Conservation (phyloP, 2,888 invertebrate genomes). For the Caenorhabditis auriculariae region DNA sequence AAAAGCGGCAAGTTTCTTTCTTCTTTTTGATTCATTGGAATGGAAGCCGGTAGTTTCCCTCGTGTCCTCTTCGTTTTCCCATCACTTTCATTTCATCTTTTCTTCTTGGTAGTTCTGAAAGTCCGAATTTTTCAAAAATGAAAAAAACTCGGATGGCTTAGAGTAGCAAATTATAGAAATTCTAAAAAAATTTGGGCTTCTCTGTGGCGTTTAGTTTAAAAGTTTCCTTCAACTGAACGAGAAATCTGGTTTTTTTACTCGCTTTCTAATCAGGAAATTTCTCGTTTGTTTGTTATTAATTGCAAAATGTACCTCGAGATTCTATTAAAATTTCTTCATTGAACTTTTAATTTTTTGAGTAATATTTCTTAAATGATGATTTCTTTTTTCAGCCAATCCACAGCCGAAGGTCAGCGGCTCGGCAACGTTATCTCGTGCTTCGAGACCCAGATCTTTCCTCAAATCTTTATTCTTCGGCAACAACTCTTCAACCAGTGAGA, state of each 20-base stretch:
- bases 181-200: neutral
- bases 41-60: neutral
- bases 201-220: neutral
- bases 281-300: no score
- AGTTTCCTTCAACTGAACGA: neutral
- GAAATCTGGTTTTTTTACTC: no score
- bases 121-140: neutral
- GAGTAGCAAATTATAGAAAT: no score
- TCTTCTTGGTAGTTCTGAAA: neutral
- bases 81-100: neutral
- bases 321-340: no score
- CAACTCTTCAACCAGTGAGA: no score
- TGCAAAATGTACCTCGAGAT: no score
- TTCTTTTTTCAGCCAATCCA: no score
- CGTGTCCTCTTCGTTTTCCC: neutral
- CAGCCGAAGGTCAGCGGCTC: conserved; percentile 5
- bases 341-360: no score
- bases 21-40: neutral
- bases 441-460: conserved; percentile 20
- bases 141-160: no score
- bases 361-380: no score
- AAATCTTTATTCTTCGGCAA: conserved; percentile 15
- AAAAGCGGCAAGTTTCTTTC: conserved; percentile 19
- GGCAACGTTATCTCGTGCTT: conserved; percentile 12
- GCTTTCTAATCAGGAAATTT: no score